A percentile compares a stretch with the other conserved stretches of the same genome.
Evolutionary conservation across 2,797 vertebrate genomes (phyloP).

Genomic region (Trachops cirrhosus): DNA sequence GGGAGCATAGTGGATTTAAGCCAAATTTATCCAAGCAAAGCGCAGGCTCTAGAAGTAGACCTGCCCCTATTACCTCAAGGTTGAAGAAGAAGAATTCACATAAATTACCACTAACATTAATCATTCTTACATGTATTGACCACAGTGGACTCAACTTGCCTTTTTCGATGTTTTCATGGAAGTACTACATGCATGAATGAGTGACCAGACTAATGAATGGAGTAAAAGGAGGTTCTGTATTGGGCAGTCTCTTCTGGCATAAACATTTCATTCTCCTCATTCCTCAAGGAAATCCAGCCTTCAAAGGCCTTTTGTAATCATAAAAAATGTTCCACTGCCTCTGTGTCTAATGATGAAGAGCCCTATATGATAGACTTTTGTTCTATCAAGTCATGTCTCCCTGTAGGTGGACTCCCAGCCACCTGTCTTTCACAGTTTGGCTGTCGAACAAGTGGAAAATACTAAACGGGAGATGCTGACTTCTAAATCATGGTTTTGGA

Average conservation of each 20-base stretch:
- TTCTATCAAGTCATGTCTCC: not conserved
- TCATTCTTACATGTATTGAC: constrained; percentile 15
- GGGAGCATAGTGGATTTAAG: not conserved
- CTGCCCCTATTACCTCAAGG: not conserved
- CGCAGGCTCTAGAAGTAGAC: not conserved
- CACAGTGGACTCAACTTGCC: not conserved
- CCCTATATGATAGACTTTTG: not conserved
- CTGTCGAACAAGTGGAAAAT: not conserved
- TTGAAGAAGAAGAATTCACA: not conserved
- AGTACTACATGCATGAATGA: not conserved
- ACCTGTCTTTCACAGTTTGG: not conserved
- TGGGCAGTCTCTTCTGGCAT: not conserved
- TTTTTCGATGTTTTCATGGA: not conserved
- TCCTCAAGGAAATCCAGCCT: not conserved
- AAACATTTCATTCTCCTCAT: not conserved
- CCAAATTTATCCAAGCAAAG: not conserved
- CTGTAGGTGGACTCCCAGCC: not conserved
- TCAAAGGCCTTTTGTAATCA: not conserved
- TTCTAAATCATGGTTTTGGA: not conserved
- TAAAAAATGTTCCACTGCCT: not conserved
- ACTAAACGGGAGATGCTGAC: not conserved
- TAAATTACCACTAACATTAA: not conserved
- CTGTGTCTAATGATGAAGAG: not conserved
- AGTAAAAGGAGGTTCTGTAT: not conserved
- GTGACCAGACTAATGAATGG: not conserved